Evolutionary conservation across 2,888 invertebrate species (phyloP).

Genomic region (Argynnis bischoffii): DNA sequence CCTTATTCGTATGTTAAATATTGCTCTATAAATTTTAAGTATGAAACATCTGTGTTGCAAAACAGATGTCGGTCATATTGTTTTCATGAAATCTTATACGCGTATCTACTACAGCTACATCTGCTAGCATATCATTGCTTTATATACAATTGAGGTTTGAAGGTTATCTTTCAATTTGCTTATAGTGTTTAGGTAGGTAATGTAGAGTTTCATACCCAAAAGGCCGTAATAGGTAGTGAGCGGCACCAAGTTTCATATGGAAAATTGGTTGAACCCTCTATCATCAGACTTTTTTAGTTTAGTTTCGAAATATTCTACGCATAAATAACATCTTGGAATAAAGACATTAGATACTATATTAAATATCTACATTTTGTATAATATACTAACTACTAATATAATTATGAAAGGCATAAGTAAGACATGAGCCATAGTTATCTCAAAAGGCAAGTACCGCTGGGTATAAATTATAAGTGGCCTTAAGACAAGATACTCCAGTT

Average conservation of each 20-base stretch:
- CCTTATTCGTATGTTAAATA: no score
- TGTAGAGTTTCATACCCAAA: no score
- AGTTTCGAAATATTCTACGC: no score
- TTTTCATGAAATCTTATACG: constrained; percentile 70
- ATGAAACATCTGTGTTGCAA: neutral
- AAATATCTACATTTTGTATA: neutral
- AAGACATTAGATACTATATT: no score
- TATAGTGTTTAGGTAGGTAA: no score
- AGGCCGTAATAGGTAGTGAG: no score
- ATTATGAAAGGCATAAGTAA: constrained; percentile 1
- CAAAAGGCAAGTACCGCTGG: constrained; percentile 17
- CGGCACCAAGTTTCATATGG: no score
- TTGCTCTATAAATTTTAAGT: no score
- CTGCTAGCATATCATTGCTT: constrained; percentile 49
- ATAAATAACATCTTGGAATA: no score
- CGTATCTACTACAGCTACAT: constrained; percentile 54
- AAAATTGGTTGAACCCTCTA: no score
- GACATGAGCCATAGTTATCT: constrained; percentile 8
- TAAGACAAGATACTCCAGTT: constrained; percentile 17
- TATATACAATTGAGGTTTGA: constrained; percentile 2
- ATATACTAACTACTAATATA: constrained; percentile 9
- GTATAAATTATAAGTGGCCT: constrained; percentile 11
- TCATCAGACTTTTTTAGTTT: no score
- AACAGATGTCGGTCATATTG: constrained; percentile 47
- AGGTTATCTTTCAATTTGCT: neutral